These are phyloP conservation scores for Noctua janthe DNA, from an alignment of 2,888 invertebrate species.

Conservation along the genomic window DNA sequence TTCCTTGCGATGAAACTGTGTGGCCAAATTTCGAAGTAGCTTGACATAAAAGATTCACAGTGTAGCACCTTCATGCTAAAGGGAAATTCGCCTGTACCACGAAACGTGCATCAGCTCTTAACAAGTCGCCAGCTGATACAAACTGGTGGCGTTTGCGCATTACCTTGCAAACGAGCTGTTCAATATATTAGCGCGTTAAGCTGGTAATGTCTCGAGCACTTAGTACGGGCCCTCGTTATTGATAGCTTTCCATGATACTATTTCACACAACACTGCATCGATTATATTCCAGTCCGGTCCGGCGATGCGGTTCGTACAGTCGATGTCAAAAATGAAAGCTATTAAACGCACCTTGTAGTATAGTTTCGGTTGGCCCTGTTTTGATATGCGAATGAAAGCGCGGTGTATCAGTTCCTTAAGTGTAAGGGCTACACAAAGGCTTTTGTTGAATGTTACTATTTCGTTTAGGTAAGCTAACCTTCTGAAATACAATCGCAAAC, in stretches of 20 bases:
- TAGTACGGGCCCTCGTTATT: conserved; percentile 75
- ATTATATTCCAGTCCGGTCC: conserved; percentile 60
- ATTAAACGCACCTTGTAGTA: conserved; percentile 28
- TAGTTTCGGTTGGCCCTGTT: conserved; percentile 36
- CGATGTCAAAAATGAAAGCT: conserved; percentile 54
- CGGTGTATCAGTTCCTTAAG: conserved; percentile 30
- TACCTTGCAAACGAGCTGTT: conserved; percentile 77
- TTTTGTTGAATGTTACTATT: conserved; percentile 12
- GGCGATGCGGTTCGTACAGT: conserved; percentile 45
- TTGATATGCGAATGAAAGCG: conserved; percentile 27
- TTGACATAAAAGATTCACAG: conserved; percentile 50
- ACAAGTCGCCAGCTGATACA: conserved; percentile 72
- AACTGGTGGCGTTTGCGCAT: conserved; percentile 73
- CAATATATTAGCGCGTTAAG: conserved; percentile 80
- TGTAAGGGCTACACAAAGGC: conserved; percentile 9
- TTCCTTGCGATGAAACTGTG: conserved; percentile 10
- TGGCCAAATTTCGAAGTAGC: conserved; percentile 43
- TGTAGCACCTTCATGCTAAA: conserved; percentile 24
- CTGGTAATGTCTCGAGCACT: conserved; percentile 80
- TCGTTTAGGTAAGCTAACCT: not conserved
- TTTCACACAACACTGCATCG: conserved; percentile 70
- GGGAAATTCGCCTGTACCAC: conserved; percentile 41
- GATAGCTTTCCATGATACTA: conserved; percentile 72
- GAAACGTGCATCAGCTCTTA: conserved; percentile 62
- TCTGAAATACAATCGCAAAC: not conserved